Base-by-base conservation (phyloP, 2,797 vertebrate species). In the Darevskia mixta region DNA sequence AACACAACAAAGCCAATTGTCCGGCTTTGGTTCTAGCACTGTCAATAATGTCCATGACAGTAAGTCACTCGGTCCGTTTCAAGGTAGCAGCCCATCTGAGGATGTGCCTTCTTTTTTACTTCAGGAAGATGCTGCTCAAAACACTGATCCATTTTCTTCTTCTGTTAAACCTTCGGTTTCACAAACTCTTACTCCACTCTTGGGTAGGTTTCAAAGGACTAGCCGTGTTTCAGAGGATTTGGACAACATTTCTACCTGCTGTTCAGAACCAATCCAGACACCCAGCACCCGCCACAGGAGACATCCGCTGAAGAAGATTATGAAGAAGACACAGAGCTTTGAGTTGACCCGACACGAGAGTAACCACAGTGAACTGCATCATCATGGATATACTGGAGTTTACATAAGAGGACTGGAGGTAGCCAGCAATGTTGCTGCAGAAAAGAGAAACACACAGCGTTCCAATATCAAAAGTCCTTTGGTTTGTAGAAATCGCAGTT, bases 381-480 rank as follows among this genome's bases (percentile, higher is more conserved):
- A 97, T 91, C 96, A 96, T 1, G 96, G 97, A 77, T 98, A 98
- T 95, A 97, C 97, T 0, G 97, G 98, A 0, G 97, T 98, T 80
- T 97, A 97, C 89, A 98, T 98, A 90, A 97, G 95, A 87, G 98
- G 98, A 11, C 95, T 98, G 94, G 98, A 98, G 93, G 97, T 98
- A 67, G 94, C 96, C 76, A 97, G 97, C 82, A 97, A 94, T 1
- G 89, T 96, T 87, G 96, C 96, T 0, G 94, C 93, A 0, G 98
- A 98, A 92, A 97, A 97, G 94, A 97, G 97, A 94, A 66, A 88
- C 45, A 93, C 96, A 32, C 97, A 96, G 90, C 95, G 95, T 67
- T 95, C 97, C 0, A 96, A 95, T 5, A 82, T 96, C 38, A 94
- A 86, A 90, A 98, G 97, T 82, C 97, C 98, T 0, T 90, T 87